Percentiles rank a stretch among this genome's conserved stretches.
phyloP scores from a whole-genome alignment of 2,797 vertebrate species.

The Oophaga sylvatica region DNA sequence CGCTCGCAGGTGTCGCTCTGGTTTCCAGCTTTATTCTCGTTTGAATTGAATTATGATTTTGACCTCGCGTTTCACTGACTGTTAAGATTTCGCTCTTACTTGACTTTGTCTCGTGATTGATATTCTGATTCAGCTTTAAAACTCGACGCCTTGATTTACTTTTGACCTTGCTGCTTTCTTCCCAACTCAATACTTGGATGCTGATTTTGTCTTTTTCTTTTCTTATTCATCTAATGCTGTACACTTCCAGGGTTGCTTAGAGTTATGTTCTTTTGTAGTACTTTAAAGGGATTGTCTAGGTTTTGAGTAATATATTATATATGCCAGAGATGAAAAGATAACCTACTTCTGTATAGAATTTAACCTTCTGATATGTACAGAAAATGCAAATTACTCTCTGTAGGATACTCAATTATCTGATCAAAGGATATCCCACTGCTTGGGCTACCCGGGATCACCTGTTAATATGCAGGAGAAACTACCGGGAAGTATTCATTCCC shows the following conservation, averaged over 20 bases:
- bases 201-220: neutral
- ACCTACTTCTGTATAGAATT: neutral
- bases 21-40: neutral
- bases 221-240: neutral
- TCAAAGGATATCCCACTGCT: too few relatives aligned
- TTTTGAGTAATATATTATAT: neutral
- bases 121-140: neutral
- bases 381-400: neutral
- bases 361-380: neutral
- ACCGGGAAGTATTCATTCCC: too few relatives aligned
- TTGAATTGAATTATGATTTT: neutral
- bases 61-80: neutral
- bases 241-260: neutral
- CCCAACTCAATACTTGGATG: constrained; percentile 3
- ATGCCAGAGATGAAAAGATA: neutral
- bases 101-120: neutral
- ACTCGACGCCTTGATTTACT: neutral
- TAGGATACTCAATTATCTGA: too few relatives aligned
- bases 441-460: too few relatives aligned
- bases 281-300: neutral
- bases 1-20: neutral
- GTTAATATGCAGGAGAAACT: too few relatives aligned
- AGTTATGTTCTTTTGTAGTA: neutral
- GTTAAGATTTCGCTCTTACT: neutral
- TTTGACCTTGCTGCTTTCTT: neutral